These are phyloP conservation scores for Trinectes maculatus DNA, from an alignment of 2,113 vertebrate genomes.

Conservation along the genomic window DNA sequence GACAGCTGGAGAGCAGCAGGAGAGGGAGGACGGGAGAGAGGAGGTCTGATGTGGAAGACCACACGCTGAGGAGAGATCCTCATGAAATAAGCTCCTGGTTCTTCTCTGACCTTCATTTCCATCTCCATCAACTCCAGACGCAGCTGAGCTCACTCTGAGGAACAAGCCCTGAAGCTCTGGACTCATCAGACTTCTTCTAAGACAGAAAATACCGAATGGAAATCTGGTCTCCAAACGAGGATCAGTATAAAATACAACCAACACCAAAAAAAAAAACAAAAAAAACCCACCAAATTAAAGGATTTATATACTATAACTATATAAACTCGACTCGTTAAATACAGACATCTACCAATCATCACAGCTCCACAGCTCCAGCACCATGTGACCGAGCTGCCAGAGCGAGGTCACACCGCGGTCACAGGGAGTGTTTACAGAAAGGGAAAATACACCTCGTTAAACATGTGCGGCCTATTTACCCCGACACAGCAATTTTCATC, in stretches of 20 bases:
- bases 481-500: too few species aligned
- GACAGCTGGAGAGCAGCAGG: conserved; percentile 32
- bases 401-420: conserved; percentile 17
- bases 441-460: too few species aligned
- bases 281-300: too few species aligned
- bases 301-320: too few species aligned
- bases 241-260: too few species aligned
- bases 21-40: neutral
- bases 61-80: conserved; percentile 20
- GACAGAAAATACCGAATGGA: too few species aligned
- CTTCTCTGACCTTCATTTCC: conserved; percentile 33
- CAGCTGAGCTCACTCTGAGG: conserved; percentile 3
- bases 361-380: conserved; percentile 1
- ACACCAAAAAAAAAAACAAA: too few species aligned
- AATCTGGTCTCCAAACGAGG: too few species aligned
- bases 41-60: conserved; percentile 12
- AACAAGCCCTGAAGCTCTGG: conserved; percentile 3
- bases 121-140: neutral
- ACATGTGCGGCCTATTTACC: too few species aligned
- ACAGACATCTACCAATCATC: neutral
- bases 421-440: too few species aligned
- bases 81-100: neutral
- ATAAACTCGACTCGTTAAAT: neutral
- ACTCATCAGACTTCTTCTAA: conserved; percentile 2
- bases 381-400: neutral